Conservation (phyloP, 2,113 vertebrate species). For the Campylomormyrus tamandua region DNA sequence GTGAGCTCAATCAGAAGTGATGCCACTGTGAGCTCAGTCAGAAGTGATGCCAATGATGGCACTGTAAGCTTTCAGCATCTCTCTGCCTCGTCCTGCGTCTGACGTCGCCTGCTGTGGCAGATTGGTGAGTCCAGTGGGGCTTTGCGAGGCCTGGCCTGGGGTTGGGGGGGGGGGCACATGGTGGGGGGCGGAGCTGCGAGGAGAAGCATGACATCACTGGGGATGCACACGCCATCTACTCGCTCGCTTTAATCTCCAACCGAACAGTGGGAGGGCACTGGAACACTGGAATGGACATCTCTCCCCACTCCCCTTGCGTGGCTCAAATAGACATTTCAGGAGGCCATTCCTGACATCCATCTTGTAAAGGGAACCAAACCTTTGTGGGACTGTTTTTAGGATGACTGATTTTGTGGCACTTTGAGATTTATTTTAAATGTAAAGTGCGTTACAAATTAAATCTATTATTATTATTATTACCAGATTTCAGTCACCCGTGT, state of each 20-base stretch:
- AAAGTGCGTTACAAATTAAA: no score
- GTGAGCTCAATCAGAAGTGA: not conserved
- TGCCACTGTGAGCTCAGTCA: no score
- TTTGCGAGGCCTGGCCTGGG: constrained; percentile 33
- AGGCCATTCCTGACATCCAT: not conserved
- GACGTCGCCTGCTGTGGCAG: not conserved
- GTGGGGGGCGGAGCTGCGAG: constrained; percentile 8
- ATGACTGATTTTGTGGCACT: no score
- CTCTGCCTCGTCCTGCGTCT: not conserved
- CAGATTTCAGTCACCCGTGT: not conserved
- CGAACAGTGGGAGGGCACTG: constrained; percentile 6
- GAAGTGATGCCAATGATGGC: no score
- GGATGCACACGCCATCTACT: constrained; percentile 36
- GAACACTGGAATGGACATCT: constrained; percentile 24
- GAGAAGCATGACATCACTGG: constrained; percentile 47
- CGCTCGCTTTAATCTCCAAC: constrained; percentile 12
- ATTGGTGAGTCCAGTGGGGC: not conserved
- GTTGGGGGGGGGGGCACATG: no score
- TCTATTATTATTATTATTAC: not conserved
- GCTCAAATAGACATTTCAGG: not conserved
- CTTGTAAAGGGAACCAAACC: constrained; percentile 9
- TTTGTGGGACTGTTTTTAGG: no score
- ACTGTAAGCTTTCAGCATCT: not conserved
- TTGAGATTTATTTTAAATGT: no score
- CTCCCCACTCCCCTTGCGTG: not conserved